Evolutionary conservation across 2,888 invertebrate genomes (phyloP).

Genomic region (Pyrocoelia pectoralis): DNA sequence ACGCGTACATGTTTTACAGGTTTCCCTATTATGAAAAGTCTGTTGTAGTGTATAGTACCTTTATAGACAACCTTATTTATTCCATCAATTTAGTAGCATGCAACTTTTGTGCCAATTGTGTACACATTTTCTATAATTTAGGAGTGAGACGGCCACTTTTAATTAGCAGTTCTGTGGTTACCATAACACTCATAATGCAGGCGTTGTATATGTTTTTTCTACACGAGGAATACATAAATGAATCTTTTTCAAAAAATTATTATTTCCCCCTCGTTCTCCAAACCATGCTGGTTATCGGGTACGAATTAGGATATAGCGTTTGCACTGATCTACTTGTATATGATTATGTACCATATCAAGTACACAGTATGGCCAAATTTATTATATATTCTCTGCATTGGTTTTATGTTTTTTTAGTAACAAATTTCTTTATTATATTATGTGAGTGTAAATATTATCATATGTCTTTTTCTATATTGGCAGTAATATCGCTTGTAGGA

Average conservation of each 20-base stretch:
- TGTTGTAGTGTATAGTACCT: not conserved
- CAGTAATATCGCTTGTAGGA: constrained; percentile 40
- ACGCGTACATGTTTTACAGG: constrained; percentile 45
- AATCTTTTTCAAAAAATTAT: constrained; percentile 4
- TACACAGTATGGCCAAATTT: constrained; percentile 40
- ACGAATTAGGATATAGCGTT: constrained; percentile 44
- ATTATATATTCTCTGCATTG: constrained; percentile 40
- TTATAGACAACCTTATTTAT: constrained; percentile 39
- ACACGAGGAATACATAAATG: not conserved
- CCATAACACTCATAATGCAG: not conserved
- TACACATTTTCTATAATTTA: constrained; percentile 37
- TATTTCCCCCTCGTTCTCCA: constrained; percentile 39
- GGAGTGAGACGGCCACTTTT: constrained; percentile 47
- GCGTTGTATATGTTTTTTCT: not conserved
- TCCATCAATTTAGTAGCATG: constrained; percentile 39
- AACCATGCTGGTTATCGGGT: constrained; percentile 41
- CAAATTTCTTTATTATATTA: constrained; percentile 33
- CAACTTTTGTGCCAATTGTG: constrained; percentile 37
- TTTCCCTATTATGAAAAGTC: constrained; percentile 16
- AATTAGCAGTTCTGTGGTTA: constrained; percentile 35
- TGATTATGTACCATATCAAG: constrained; percentile 48
- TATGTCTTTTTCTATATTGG: constrained; percentile 29
- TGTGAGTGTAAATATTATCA: constrained; percentile 2
- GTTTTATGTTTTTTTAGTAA: constrained; percentile 39
- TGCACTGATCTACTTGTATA: constrained; percentile 42